These are phyloP conservation scores for Sthenelais limicola DNA, from an alignment of 2,888 invertebrate genomes.

Conservation along the genomic window DNA sequence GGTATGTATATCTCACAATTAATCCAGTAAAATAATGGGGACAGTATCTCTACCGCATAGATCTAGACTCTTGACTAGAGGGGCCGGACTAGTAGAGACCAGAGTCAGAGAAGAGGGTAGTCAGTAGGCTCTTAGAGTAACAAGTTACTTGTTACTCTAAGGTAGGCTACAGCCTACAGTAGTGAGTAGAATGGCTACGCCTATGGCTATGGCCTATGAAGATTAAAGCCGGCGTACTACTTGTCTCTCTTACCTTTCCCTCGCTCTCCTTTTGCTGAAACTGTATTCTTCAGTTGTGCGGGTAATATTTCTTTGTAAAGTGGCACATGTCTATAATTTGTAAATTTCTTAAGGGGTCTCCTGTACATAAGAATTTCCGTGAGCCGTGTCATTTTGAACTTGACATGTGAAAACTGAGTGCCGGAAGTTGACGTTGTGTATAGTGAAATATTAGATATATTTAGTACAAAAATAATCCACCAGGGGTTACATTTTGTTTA, in stretches of 20 bases:
- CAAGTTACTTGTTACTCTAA: no score
- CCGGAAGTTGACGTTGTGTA: background rate
- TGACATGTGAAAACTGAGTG: background rate
- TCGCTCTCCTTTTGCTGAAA: constrained; percentile 47
- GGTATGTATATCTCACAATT: no score
- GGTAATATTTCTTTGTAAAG: constrained; percentile 53
- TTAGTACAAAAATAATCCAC: no score
- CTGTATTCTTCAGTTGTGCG: constrained; percentile 44
- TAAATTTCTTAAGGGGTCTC: constrained; percentile 54
- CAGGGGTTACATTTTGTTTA: no score
- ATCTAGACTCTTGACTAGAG: no score
- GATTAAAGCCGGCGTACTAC: background rate
- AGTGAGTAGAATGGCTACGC: background rate
- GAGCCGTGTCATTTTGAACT: constrained; percentile 44
- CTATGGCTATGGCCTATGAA: background rate
- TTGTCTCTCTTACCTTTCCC: constrained; percentile 43
- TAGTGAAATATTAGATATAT: no score
- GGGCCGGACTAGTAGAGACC: no score
- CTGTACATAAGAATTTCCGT: constrained; percentile 35
- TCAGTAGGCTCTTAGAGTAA: background rate
- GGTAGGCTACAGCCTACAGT: background rate
- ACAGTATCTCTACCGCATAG: no score
- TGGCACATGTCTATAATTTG: constrained; percentile 50
- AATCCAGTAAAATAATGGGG: no score
- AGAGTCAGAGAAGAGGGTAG: no score